Conservation (phyloP, 2,113 vertebrate genomes). For the Tachycineta bicolor region DNA sequence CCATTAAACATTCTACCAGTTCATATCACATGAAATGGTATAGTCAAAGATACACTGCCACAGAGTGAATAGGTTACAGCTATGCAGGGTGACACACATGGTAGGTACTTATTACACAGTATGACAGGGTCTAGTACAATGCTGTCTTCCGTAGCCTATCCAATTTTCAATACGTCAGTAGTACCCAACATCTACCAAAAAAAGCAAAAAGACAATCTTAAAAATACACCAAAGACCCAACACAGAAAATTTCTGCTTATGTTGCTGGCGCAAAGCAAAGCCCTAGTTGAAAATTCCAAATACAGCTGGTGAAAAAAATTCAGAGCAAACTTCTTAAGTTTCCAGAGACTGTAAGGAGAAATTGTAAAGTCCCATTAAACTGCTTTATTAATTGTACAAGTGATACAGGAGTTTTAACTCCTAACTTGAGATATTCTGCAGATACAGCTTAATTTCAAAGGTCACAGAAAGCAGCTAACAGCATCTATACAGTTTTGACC, state of each 20-base stretch:
- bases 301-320: not conserved
- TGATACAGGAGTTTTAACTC: not conserved
- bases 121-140: not conserved
- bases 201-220: not conserved
- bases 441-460: not conserved
- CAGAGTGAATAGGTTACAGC: not conserved
- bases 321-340: not conserved
- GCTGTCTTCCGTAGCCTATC: not conserved
- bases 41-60: not conserved
- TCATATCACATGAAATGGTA: not conserved
- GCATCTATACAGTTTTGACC: not conserved
- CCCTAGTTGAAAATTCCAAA: not conserved
- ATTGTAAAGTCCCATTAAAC: not conserved
- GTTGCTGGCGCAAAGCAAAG: not conserved
- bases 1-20: not conserved
- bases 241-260: not conserved
- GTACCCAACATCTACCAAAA: not conserved
- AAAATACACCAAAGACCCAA: not conserved
- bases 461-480: not conserved
- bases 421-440: not conserved
- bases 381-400: not conserved
- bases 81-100: not conserved
- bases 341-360: not conserved
- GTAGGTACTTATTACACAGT: not conserved
- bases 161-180: not conserved